These are phyloP conservation scores for Nylanderia fulva DNA, from an alignment of 1,140 invertebrate genomes.

Conservation along the genomic window DNA sequence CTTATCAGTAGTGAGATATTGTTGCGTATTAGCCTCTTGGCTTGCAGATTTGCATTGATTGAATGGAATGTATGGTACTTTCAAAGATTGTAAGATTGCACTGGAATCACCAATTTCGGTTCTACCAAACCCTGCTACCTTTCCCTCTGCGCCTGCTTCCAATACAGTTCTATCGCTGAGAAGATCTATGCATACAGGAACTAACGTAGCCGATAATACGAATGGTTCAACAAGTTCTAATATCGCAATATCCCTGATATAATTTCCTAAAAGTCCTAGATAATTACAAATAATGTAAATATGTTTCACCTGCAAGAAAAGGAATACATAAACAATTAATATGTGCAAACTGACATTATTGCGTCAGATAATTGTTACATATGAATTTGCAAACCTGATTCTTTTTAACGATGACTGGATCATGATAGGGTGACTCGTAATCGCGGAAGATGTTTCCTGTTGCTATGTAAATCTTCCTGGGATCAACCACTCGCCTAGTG, in stretches of 20 bases:
- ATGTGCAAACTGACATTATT: not conserved
- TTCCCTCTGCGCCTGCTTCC: constrained; percentile 76
- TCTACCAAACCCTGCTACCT: constrained; percentile 82
- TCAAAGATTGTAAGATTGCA: constrained; percentile 77
- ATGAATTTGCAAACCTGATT: constrained; percentile 62
- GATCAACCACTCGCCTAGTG: not conserved
- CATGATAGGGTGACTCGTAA: constrained; percentile 75
- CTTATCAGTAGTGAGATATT: constrained; percentile 80
- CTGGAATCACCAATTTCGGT: constrained; percentile 75
- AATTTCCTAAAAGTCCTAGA: constrained; percentile 79
- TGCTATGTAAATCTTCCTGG: constrained; percentile 63
- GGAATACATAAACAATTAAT: not conserved
- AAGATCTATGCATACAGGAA: constrained; percentile 81
- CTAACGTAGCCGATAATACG: constrained; percentile 73
- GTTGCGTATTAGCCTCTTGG: constrained; percentile 56
- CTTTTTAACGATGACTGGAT: constrained; percentile 73
- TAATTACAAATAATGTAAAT: constrained; percentile 80
- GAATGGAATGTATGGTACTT: constrained; percentile 77
- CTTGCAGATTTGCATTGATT: constrained; percentile 73
- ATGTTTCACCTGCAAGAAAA: constrained; percentile 79
- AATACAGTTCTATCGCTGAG: constrained; percentile 65
- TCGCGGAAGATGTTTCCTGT: constrained; percentile 81
- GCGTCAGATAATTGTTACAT: not conserved
- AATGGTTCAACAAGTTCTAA: constrained; percentile 77
- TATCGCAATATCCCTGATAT: constrained; percentile 81